Base-by-base conservation (phyloP, 1,140 invertebrate species). In the Brevipalpus yothersi region DNA sequence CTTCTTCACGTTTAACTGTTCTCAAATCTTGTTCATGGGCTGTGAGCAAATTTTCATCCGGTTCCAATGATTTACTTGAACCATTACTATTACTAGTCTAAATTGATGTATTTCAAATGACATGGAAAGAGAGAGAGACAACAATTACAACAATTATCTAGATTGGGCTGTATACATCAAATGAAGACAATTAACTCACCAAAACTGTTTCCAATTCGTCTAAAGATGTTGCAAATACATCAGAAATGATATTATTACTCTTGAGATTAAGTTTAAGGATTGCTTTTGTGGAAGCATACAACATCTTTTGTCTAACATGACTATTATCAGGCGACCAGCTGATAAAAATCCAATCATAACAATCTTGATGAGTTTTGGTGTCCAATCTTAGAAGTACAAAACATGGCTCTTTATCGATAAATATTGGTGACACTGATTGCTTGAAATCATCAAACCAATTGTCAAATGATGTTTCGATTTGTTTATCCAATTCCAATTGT, bases 191-290 rank as follows among this genome's bases (percentile, higher is more conserved):
- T 31, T 31, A 31, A 45, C 43, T 45, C 10, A 45, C 43, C 12
- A 45, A 4, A 15, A 45, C 12, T 45, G 43, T 2, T 13, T 69
- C 61, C 54, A 64, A 68, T 62, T 71, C 75, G 83, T 84, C 74
- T 13, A 75, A 73, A 39, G 75, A 69, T 39, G 86, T 89, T 21
- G 82, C 86, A 76, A 91, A 89, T 63, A 91, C 70, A 74, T 95
- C 91, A 70, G 92, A 84, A 67, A 86, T 86, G 62, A 98, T 92
- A 69, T 76, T 85, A 59, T 74, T 83, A 71, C 75, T 80, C 19
- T 91, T 91, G 76, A 99, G 98, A 72, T 96, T 90, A 66, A 82
- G 82, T 72, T 96, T 99, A 2, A 99, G 72, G 1, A 93, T 98
- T 3, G 94, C 89, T 74, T 95, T 92, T 0, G 94, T 98, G 0